Conservation (phyloP, 2,113 vertebrate species). For the Melospiza georgiana region DNA sequence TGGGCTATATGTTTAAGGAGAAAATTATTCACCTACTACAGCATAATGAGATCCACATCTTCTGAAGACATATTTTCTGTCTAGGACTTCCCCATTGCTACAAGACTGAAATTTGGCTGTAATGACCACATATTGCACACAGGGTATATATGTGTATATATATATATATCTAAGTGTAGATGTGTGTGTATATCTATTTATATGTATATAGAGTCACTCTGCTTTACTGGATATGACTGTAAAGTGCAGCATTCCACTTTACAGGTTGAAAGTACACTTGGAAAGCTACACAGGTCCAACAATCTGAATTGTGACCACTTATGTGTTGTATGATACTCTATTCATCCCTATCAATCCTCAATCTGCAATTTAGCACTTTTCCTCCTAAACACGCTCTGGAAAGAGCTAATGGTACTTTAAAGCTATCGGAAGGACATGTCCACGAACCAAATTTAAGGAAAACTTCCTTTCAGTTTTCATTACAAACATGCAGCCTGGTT, state of each 20-base stretch:
- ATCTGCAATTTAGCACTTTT: background rate
- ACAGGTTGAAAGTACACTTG: too few species aligned
- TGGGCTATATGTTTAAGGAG: constrained; percentile 10
- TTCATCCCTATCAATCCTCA: background rate
- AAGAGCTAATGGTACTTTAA: background rate
- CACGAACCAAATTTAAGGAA: background rate
- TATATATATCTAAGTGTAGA: background rate
- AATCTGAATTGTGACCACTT: background rate
- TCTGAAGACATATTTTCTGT: background rate
- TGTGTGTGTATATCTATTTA: fast-evolving
- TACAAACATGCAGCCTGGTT: background rate
- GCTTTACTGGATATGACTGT: background rate
- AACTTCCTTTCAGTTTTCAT: background rate
- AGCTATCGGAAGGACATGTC: background rate
- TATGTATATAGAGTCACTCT: background rate
- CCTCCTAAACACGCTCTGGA: background rate
- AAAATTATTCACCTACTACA: constrained; percentile 22
- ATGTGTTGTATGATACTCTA: background rate
- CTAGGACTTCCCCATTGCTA: background rate
- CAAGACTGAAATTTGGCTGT: background rate
- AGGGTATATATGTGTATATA: too few species aligned
- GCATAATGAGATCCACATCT: background rate
- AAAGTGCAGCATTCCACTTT: background rate
- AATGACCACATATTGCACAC: background rate
- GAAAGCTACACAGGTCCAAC: background rate